A percentile compares a stretch with the other conserved stretches of the same genome.
Evolutionary conservation across 2,888 invertebrate species (phyloP).

Genomic region (Pristionchus maxplancki): DNA sequence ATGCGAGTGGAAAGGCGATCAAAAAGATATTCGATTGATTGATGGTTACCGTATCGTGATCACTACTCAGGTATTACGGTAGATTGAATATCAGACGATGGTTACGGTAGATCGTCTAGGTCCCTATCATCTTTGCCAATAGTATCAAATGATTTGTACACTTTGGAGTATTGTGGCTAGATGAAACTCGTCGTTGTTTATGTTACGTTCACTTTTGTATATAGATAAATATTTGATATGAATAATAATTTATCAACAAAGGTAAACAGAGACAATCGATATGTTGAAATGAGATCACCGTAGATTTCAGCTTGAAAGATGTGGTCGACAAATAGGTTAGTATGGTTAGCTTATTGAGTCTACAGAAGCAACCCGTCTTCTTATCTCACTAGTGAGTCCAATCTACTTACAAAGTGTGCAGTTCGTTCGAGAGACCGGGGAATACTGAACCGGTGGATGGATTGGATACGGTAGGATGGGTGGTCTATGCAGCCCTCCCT

Average conservation of each 20-base stretch:
- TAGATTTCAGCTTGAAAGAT: slow-evolving; percentile 29
- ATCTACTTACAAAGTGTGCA: slow-evolving; percentile 8
- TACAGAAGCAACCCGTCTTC: slow-evolving; percentile 3
- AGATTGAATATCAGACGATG: slow-evolving; percentile 4
- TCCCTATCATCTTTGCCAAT: slow-evolving; percentile 37
- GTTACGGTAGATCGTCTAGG: slow-evolving; percentile 39
- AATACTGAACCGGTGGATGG: slow-evolving; percentile 14
- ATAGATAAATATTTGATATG: background rate
- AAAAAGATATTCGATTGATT: slow-evolving; percentile 59
- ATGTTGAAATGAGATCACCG: slow-evolving; percentile 27
- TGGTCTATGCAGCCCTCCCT: background rate
- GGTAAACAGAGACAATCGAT: background rate
- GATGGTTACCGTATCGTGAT: background rate
- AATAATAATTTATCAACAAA: slow-evolving; percentile 33
- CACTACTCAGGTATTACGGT: background rate
- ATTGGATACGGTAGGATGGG: background rate
- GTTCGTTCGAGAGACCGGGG: slow-evolving; percentile 16
- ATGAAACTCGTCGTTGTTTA: background rate
- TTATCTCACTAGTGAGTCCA: background rate
- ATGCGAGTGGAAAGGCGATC: slow-evolving; percentile 72
- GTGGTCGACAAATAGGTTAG: background rate
- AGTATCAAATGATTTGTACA: background rate
- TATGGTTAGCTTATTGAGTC: background rate
- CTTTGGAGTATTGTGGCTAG: background rate
- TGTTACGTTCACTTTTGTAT: slow-evolving; percentile 29